Conservation (phyloP, 2,888 invertebrate species). For the Tetheella fluctuosa region DNA sequence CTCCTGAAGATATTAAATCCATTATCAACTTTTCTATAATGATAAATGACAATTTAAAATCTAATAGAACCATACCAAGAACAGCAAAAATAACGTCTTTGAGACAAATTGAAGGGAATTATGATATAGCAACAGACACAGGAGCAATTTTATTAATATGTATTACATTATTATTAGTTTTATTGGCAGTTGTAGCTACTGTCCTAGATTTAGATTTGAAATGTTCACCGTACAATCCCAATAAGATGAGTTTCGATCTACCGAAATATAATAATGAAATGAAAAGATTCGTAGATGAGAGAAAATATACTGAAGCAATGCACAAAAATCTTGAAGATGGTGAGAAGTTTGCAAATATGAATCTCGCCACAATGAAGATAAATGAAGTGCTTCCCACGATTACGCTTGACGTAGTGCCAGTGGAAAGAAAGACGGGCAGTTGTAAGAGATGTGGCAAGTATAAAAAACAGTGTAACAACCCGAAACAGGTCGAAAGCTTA, state of each 20-base stretch:
- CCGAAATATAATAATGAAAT: constrained; percentile 61
- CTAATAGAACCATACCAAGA: constrained; percentile 65
- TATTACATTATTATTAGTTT: constrained; percentile 52
- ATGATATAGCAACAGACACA: constrained; percentile 55
- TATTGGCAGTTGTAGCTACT: constrained; percentile 70
- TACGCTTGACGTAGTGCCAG: constrained; percentile 69
- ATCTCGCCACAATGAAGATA: constrained; percentile 59
- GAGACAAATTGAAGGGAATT: constrained; percentile 54
- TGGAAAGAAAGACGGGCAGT: constrained; percentile 60
- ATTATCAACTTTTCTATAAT: constrained; percentile 78
- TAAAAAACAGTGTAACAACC: constrained; percentile 65
- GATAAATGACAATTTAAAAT: constrained; percentile 69
- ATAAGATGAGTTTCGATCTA: constrained; percentile 67
- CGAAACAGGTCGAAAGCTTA: constrained; percentile 43
- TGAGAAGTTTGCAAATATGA: constrained; percentile 53
- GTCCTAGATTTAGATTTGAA: constrained; percentile 69
- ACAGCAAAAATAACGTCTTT: constrained; percentile 55
- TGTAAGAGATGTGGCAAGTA: constrained; percentile 75
- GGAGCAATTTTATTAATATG: constrained; percentile 60
- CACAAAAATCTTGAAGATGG: constrained; percentile 44
- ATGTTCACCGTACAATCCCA: constrained; percentile 51
- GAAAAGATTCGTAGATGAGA: constrained; percentile 37
- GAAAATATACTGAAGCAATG: constrained; percentile 41
- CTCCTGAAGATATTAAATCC: constrained; percentile 65
- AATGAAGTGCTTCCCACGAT: constrained; percentile 62